Base-by-base conservation (phyloP, 2,888 invertebrate species). In the Oegoconia quadripuncta region DNA sequence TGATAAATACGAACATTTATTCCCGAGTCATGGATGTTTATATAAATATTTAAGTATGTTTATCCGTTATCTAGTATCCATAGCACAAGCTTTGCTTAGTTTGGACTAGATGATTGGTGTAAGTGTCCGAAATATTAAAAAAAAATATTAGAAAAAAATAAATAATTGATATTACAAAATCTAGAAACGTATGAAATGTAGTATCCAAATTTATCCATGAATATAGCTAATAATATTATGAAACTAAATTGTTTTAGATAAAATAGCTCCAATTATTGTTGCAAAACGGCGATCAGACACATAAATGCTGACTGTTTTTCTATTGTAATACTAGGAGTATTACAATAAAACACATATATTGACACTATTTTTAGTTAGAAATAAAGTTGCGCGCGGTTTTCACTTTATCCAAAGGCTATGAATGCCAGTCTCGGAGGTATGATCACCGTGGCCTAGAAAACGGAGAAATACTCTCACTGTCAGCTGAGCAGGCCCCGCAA, bases 391-490 rank as follows among this genome's bases (percentile, higher is more conserved):
- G 45, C 46, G 36, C 48, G 57, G 59, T 71, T 79, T 81, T 81
- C 77, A 67, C 78, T 73, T 61, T 58, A 54, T 68, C 66, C 59
- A 68, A 70, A 69, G 66, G 55, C 49, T 36, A 30, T 37, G 26
- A 34, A 42, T 50, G 32, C 42, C 34, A 30, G 20, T 32, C 13
- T 28, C 33, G 18, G 29, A 52, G 58, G 60, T 55, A 67, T 57
- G 72, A 73, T 71, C 67, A 62, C 68, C 59, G 54, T 65, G 82
- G 76, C 86, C 86, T 71, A 84, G 74, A 68, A 76, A 76, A 58
- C 45, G 44, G 56, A 65, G 69, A 68, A 70, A 73, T 67, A 81
- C 84, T 84, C 84, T 84, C 83, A 78, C 84, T 82, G 69, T 66
- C 59, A 23, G 46, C 44, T 39, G 44, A 49, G 42, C 64, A 55